A percentile compares a stretch with the other conserved stretches of the same genome.
phyloP scores from a whole-genome alignment of 2,797 vertebrate species.

The Halcyon badia region DNA sequence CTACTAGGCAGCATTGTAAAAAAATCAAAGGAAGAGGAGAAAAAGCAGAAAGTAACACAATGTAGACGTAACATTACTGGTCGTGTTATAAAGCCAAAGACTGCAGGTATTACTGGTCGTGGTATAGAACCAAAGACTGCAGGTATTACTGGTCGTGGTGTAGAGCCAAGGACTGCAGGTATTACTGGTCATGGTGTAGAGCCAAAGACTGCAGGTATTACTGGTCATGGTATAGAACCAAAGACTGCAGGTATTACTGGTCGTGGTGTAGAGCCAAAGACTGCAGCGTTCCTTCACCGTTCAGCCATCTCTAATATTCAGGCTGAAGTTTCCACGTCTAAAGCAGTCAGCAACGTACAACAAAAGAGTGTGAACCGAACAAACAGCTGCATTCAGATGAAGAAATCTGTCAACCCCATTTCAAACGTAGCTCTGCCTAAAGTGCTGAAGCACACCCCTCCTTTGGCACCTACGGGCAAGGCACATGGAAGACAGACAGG shows the following conservation, averaged over 20 bases:
- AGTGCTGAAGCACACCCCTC: neutral
- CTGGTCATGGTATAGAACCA: neutral
- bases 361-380: neutral
- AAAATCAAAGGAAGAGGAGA: slow-evolving; percentile 77
- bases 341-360: neutral
- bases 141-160: neutral
- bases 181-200: neutral
- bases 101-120: neutral
- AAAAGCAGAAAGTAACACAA: slow-evolving; percentile 49
- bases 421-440: neutral
- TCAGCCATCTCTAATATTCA: neutral
- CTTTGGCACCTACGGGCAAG: neutral
- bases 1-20: slow-evolving; percentile 78
- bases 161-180: slow-evolving; percentile 47
- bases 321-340: neutral
- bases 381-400: neutral
- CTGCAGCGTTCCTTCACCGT: slow-evolving; percentile 60
- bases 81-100: slow-evolving; percentile 26
- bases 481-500: neutral
- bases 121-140: slow-evolving; percentile 40
- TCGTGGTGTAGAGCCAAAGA: slow-evolving; percentile 29
- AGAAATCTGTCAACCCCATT: neutral
- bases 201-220: slow-evolving; percentile 40
- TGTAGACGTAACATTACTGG: neutral
- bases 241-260: slow-evolving; percentile 40